A percentile compares a stretch with the other conserved stretches of the same genome.
Evolutionary conservation across 2,797 vertebrate genomes (phyloP).

Genomic region (Microhierax caerulescens): DNA sequence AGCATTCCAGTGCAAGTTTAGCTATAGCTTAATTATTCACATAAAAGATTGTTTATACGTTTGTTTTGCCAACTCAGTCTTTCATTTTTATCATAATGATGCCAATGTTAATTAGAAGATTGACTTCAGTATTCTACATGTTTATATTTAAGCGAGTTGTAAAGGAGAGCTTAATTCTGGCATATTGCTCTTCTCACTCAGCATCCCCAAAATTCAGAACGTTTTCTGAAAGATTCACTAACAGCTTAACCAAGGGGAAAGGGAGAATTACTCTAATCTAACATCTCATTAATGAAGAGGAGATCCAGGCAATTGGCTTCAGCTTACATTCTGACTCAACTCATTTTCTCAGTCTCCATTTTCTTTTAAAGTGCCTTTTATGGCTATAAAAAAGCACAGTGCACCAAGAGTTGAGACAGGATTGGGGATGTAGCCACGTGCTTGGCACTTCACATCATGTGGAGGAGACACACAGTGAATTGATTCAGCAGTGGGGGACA

Average conservation of each 20-base stretch:
- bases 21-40: conserved; percentile 64
- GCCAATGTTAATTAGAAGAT: conserved; percentile 67
- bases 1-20: conserved; percentile 44
- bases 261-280: conserved; percentile 61
- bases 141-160: not conserved
- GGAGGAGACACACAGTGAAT: not conserved
- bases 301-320: conserved; percentile 13
- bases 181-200: conserved; percentile 23
- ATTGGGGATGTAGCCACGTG: not conserved
- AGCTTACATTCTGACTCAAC: not conserved
- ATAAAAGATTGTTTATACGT: conserved; percentile 55
- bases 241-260: conserved; percentile 25
- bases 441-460: not conserved
- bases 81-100: conserved; percentile 50
- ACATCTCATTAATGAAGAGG: conserved; percentile 49
- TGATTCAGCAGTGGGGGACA: not conserved
- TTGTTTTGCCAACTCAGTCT: conserved; percentile 40
- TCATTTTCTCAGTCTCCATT: conserved; percentile 46
- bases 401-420: not conserved
- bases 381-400: not conserved
- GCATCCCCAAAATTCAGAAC: conserved; percentile 57
- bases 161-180: conserved; percentile 10
- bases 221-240: conserved; percentile 34
- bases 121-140: not conserved
- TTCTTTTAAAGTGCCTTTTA: not conserved